Evolutionary conservation across 2,888 invertebrate species (phyloP), one percentile per base, ranked within the genome.

Genomic region (Congeria kusceri): DNA sequence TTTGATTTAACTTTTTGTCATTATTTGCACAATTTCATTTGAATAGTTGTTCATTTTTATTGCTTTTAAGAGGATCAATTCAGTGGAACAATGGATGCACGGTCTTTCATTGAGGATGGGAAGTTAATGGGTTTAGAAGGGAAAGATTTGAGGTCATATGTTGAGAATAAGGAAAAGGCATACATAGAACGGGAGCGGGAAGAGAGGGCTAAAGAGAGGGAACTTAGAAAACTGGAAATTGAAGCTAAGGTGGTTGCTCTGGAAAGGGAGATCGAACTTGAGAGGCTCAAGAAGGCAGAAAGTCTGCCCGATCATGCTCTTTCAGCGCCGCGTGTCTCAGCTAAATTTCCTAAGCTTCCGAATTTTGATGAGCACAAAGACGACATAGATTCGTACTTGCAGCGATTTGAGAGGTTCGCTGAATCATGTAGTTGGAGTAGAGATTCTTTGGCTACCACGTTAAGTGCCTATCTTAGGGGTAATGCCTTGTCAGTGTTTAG

Each of bases 401-500:
- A 58, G 28, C 58, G 58, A 18, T 58, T 58, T 28, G 58, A 58
- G 27, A 20, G 58, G 20, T 58, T 58, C 23, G 58, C 58, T 18
- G 18, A 25, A 28, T 18, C 49, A 4, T 18, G 20, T n/a, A 49
- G 20, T n/a, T 49, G 49, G 49, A 25, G 23, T 20, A 23, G 28
- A 58, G 27, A 25, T 18, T 20, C 27, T 3, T 58, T 9, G 58
- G 58, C 58, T 49, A 49, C 49, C 4, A 49, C 49, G 49, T 20
- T 49, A 18, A 49, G 49, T 49, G 49, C 49, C 3, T 49, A 49
- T 20, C 20, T 49, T 18, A 49, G 20, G 20, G 49, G 15, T 49
- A 49, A 18, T n/a, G 49, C 49, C 4, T 49, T 49, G 20, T 49
- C 49, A n/a, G 49, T 49, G 18, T 49, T 49, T 49, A 49, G 15